phyloP scores from a whole-genome alignment of 2,888 invertebrate genomes.

The Calliopum simillimum region DNA sequence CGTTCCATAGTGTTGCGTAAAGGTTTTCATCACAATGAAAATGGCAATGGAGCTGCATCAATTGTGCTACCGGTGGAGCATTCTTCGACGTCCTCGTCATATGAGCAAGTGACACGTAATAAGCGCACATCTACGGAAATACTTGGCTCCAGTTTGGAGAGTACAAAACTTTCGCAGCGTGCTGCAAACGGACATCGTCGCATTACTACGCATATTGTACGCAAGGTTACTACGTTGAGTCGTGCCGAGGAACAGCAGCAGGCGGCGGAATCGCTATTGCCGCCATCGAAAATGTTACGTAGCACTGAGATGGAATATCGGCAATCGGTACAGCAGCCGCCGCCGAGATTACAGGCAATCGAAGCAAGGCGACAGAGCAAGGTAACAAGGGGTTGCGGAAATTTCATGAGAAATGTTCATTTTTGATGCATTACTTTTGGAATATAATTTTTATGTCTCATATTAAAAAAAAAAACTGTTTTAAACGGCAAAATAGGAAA shows the following conservation, averaged over 20 bases:
- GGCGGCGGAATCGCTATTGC: slow-evolving; percentile 73
- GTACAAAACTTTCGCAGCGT: slow-evolving; percentile 84
- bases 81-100: slow-evolving; percentile 46
- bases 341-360: slow-evolving; percentile 10
- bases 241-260: slow-evolving; percentile 83
- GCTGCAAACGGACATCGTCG: slow-evolving; percentile 83
- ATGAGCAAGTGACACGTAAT: slow-evolving; percentile 85
- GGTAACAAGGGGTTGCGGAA: slow-evolving; percentile 4
- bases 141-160: slow-evolving; percentile 85
- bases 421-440: too few relatives aligned
- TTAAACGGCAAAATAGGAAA: too few relatives aligned
- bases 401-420: background rate
- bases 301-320: slow-evolving; percentile 69
- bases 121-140: slow-evolving; percentile 87
- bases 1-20: slow-evolving; percentile 61
- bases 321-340: slow-evolving; percentile 61
- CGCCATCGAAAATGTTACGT: slow-evolving; percentile 71
- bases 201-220: slow-evolving; percentile 86
- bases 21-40: slow-evolving; percentile 36
- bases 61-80: slow-evolving; percentile 54
- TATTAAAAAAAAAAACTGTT: too few relatives aligned
- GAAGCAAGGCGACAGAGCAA: slow-evolving; percentile 23
- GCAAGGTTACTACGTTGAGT: slow-evolving; percentile 89
- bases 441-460: too few relatives aligned
- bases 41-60: slow-evolving; percentile 48